Percentiles rank a stretch among this genome's conserved stretches.
These are phyloP conservation scores for Rousettus leschenaultii DNA, from an alignment of 2,113 vertebrate species.

Conservation along the genomic window DNA sequence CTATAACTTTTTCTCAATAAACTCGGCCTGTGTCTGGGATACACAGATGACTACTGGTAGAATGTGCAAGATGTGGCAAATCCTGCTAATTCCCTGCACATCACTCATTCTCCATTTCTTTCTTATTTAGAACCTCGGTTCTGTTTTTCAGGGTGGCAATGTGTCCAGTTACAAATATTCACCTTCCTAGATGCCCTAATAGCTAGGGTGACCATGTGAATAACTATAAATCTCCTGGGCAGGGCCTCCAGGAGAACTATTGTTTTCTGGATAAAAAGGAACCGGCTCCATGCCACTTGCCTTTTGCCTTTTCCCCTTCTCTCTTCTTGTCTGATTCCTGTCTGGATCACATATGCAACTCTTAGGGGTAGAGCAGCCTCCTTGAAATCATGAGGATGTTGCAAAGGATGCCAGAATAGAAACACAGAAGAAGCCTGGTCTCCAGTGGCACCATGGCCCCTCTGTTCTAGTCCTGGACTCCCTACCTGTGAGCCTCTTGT, in stretches of 20 bases:
- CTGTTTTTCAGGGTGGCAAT: not conserved
- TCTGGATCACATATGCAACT: not conserved
- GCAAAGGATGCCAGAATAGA: not conserved
- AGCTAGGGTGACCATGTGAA: not conserved
- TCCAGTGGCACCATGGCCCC: not conserved
- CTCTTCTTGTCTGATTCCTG: not conserved
- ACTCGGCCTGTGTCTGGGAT: not conserved
- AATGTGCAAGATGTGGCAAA: not conserved
- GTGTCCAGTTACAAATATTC: constrained; percentile 33
- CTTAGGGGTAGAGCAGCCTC: not conserved
- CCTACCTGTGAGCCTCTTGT: not conserved
- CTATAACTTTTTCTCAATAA: constrained; percentile 25
- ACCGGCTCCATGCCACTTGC: not conserved
- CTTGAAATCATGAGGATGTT: not conserved
- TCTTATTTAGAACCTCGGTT: constrained; percentile 18
- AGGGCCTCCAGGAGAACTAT: not conserved
- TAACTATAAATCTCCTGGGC: not conserved
- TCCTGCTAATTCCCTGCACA: not conserved
- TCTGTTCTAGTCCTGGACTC: not conserved
- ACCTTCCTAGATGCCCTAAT: not conserved
- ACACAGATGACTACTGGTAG: not conserved
- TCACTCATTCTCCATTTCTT: constrained; percentile 17
- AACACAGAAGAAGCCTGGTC: not conserved
- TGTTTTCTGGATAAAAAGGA: not conserved
- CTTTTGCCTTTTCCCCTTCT: not conserved